phyloP scores from a whole-genome alignment of 1,140 invertebrate species.

The Habropoda laboriosa region DNA sequence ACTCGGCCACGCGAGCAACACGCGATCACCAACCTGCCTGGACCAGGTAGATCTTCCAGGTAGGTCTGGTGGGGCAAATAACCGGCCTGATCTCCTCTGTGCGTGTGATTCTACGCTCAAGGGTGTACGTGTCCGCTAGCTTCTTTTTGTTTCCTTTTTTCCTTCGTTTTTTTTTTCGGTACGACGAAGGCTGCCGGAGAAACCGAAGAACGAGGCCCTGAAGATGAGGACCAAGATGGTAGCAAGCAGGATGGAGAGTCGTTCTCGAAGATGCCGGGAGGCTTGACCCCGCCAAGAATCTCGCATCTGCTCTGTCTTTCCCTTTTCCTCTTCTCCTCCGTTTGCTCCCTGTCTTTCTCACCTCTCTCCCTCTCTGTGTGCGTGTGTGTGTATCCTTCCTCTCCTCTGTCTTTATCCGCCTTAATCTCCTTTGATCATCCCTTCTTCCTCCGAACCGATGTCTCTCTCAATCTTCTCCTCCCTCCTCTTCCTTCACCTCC shows the following conservation, averaged over 20 bases:
- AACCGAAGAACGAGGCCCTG: conserved; percentile 42
- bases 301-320: conserved; percentile 70
- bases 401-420: not conserved
- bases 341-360: conserved; percentile 8
- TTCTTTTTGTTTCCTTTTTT: too few species aligned
- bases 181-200: conserved; percentile 30
- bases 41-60: conserved; percentile 64
- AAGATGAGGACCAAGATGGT: not conserved
- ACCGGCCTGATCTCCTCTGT: conserved; percentile 46
- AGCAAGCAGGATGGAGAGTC: conserved; percentile 29
- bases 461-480: conserved; percentile 19
- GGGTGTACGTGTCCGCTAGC: conserved; percentile 53
- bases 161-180: too few species aligned
- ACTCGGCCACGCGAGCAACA: conserved; percentile 80
- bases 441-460: too few species aligned
- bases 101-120: conserved; percentile 39
- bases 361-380: not conserved
- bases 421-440: conserved; percentile 29
- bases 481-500: not conserved
- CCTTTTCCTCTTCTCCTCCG: conserved; percentile 8
- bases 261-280: conserved; percentile 64
- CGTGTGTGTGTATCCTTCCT: not conserved
- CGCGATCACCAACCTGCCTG: conserved; percentile 73
- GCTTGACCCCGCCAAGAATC: conserved; percentile 73
- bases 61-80: conserved; percentile 51